Evolutionary conservation across 1,140 invertebrate genomes (phyloP).

Genomic region (Eueides isabella): DNA sequence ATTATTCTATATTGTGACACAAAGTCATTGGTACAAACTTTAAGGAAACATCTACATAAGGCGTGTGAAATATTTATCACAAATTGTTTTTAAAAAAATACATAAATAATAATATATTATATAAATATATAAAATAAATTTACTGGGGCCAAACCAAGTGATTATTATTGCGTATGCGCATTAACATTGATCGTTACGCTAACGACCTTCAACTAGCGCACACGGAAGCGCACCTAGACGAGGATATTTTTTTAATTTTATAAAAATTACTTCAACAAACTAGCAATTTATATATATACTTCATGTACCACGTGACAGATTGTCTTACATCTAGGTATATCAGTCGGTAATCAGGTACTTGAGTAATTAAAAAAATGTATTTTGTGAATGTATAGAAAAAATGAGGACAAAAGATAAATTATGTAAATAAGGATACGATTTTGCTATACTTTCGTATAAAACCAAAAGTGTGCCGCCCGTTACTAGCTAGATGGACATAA

Average conservation of each 20-base stretch:
- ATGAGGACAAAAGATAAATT: slow-evolving; percentile 10
- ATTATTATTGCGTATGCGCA: slow-evolving; percentile 13
- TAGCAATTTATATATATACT: not conserved
- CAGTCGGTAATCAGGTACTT: not conserved
- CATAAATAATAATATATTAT: no score
- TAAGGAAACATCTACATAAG: no score
- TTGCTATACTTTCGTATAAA: slow-evolving; percentile 11
- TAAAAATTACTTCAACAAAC: not conserved
- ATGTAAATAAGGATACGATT: slow-evolving; percentile 6
- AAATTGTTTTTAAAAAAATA: no score
- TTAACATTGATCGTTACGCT: slow-evolving; percentile 1
- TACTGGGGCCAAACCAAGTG: not conserved
- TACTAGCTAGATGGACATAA: slow-evolving; percentile 16
- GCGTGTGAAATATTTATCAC: no score
- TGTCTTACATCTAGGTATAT: not conserved
- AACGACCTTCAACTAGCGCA: not conserved
- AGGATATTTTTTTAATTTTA: slow-evolving; percentile 11
- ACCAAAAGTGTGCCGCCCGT: slow-evolving; percentile 31
- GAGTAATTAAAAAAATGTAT: not conserved
- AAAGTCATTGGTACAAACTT: no score
- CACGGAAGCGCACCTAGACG: slow-evolving; percentile 1
- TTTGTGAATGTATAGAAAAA: not conserved
- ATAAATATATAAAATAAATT: no score
- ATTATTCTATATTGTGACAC: no score
- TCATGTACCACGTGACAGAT: no score